A percentile compares a stretch with the other conserved stretches of the same genome.
phyloP scores from a whole-genome alignment of 2,797 vertebrate genomes.

The Acestrorhynchus altus region DNA sequence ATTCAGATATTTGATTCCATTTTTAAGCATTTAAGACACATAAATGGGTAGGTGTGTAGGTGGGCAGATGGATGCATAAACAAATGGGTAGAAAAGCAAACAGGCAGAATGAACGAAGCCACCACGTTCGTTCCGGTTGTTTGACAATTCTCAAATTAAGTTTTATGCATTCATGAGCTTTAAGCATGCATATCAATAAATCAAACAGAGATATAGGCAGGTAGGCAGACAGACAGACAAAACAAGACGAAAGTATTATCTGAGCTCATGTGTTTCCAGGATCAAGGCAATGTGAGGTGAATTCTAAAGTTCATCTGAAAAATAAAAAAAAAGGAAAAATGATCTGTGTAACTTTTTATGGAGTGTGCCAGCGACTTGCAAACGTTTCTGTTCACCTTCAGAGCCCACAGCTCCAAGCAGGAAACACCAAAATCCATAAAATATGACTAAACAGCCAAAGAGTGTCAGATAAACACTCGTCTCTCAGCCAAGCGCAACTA shows the following conservation, averaged over 20 bases:
- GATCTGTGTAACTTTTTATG: conserved; percentile 62
- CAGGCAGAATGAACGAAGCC: too few relatives aligned
- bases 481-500: conserved; percentile 41
- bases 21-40: background rate
- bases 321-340: background rate
- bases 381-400: background rate
- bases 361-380: background rate
- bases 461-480: conserved; percentile 52
- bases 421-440: conserved; percentile 34
- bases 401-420: conserved; percentile 8
- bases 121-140: too few relatives aligned
- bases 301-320: background rate
- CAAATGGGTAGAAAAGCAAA: background rate
- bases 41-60: too few relatives aligned
- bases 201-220: too few relatives aligned
- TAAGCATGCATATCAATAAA: background rate
- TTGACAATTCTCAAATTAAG: background rate
- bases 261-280: background rate
- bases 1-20: too few relatives aligned
- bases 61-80: too few relatives aligned
- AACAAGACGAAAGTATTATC: background rate
- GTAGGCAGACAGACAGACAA: background rate
- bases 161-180: conserved; percentile 33
- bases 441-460: conserved; percentile 37
- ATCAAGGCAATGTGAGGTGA: background rate